phyloP scores from a whole-genome alignment of 2,888 invertebrate species.

The Macropis europaea region DNA sequence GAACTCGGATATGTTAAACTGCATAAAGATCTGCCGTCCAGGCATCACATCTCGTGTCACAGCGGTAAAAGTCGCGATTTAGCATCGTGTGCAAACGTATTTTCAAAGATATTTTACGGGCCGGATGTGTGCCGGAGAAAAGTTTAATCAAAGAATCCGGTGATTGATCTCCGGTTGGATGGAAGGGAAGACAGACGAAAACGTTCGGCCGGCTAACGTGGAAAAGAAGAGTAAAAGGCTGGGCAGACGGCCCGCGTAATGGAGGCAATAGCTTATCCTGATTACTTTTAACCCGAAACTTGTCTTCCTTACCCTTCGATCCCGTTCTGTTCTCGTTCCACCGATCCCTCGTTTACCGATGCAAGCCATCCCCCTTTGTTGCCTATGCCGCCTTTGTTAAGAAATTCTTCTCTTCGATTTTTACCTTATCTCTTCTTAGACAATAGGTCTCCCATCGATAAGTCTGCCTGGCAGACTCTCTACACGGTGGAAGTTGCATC shows the following conservation, averaged over 20 bases:
- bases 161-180: slow-evolving; percentile 35
- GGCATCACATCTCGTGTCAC: no score
- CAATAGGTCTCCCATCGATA: slow-evolving; percentile 45
- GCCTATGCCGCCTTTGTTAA: slow-evolving; percentile 32
- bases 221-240: slow-evolving; percentile 39
- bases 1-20: no score
- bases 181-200: slow-evolving; percentile 35
- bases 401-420: slow-evolving; percentile 37
- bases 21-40: no score
- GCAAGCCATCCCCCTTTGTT: slow-evolving; percentile 43
- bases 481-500: not conserved
- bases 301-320: slow-evolving; percentile 41
- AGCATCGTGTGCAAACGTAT: no score
- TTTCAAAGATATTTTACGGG: no score
- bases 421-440: slow-evolving; percentile 38
- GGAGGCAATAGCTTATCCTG: slow-evolving; percentile 71
- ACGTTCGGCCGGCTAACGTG: slow-evolving; percentile 11
- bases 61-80: no score
- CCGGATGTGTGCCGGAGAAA: not conserved
- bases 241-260: slow-evolving; percentile 68
- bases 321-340: slow-evolving; percentile 18
- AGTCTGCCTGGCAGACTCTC: slow-evolving; percentile 1
- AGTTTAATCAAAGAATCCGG: slow-evolving; percentile 44
- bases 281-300: slow-evolving; percentile 71
- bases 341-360: slow-evolving; percentile 40